Evolutionary conservation across 37 sponge, comb jelly and placozoan species (phyloP), one percentile per base, ranked within the genome.

Genomic region (Crambe crambe): DNA sequence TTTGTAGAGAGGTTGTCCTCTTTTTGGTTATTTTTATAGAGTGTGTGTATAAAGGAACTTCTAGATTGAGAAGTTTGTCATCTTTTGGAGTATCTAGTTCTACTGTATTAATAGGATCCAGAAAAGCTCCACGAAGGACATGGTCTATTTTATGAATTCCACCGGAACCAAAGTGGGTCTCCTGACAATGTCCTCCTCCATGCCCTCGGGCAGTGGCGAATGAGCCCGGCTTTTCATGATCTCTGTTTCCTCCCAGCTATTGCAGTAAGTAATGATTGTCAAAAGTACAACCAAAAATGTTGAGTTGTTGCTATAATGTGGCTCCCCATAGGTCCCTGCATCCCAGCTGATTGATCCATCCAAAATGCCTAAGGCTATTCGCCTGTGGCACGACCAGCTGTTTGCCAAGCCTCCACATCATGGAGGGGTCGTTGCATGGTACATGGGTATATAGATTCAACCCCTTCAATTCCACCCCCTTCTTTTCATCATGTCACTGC

Each of bases 371-470:
- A 15, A n/a, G 0, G 15, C 70, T 34, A 72, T 89, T 44, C 75
- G 90, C 37, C 62, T 89, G n/a, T 89, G 90, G 90, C 90, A 89
- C 61, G 90, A 89, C 58, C 90, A 89, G 76, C 63, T 89, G 51
- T 89, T 89, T 64, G 79, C 85, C 63, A 89, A 89, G 54, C 90
- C 90, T 22, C 80, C 90, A 35, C 25, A 77, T 2, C 81, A 84
- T 75, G 90, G 90, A 27, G 90, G 90, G 27, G 90, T 83, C 10
- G 90, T 89, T 23, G 90, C 90, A 59, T 89, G 90, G 90, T 89
- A 41, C 23, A 80, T 75, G 54, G 41, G 8, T 18, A 72, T 4
- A 72, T 21, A 72, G 47, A n/a, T n/a, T n/a, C n/a, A n/a, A n/a
- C n/a, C n/a, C n/a, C n/a, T n/a, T n/a, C n/a, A n/a, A n/a, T n/a